Base-by-base conservation (phyloP, 2,888 invertebrate species). In the Leucophora obtusa region DNA sequence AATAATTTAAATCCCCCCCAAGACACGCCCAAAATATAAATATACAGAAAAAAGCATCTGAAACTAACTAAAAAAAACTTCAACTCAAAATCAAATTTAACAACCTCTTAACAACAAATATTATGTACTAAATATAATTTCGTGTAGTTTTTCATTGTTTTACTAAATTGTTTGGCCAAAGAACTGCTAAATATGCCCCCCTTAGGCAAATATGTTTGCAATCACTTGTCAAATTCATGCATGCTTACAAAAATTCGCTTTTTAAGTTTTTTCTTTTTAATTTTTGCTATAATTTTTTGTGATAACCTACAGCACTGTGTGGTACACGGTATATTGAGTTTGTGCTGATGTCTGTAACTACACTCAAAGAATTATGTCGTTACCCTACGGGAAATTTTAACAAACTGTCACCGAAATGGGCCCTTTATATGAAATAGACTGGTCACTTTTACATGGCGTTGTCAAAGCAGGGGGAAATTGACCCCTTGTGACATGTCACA, bases 191-290 rank as follows among this genome's bases (percentile, higher is more conserved):
- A 60, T 54, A 72, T 28, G 3, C 4, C 69, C 82, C 71, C 62
- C 65, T 18, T 43, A 79, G 50, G 73, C 74, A 80, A 74, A 77
- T 79, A 66, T 83, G 83, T 82, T 82, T 78, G 75, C 77, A 77
- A 83, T 82, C 83, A 79, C 81, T 83, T 83, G 83, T 83, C 84
- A 82, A 83, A 83, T 62, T 66, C 78, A 71, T 80, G 73, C 80
- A 74, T 73, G 76, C 75, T 78, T 58, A 68, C 33, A 56, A 58
- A 56, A 58, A 63, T 69, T 69, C 17, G 66, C 21, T 62, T 51
- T 58, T 62, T 4, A 60, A 11, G 4, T 14, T 15, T 43, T 59
- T 59, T 63, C 56, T 35, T 47, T 47, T 47, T 47, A n/a, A 14
- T n/a, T 15, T 47, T 47, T n/a, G 4, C 11, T 47, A n/a, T 47